Conservation (phyloP, 1,140 invertebrate genomes). For the Lanistes nyassanus region DNA sequence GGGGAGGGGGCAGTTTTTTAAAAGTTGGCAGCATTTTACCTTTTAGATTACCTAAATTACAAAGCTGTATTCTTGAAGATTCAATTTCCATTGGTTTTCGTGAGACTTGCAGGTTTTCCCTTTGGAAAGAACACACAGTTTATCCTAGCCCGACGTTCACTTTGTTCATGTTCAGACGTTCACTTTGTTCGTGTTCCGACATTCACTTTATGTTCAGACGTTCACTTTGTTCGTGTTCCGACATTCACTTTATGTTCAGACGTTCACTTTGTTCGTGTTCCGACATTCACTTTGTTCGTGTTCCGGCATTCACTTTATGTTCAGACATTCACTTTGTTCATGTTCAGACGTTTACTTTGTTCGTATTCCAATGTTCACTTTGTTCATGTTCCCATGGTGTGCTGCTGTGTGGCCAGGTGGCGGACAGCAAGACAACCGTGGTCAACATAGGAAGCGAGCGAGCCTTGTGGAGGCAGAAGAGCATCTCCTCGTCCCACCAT, state of each 20-base stretch:
- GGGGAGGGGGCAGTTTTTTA: no score
- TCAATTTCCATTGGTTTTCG: no score
- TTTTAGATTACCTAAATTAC: no score
- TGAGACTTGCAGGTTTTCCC: no score
- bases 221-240: background rate
- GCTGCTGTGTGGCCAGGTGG: background rate
- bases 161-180: background rate
- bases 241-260: no score
- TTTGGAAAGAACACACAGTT: no score
- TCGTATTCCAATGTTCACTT: no score
- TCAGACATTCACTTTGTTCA: background rate
- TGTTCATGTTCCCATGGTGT: no score
- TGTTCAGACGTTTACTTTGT: background rate
- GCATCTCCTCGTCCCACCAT: background rate
- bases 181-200: background rate
- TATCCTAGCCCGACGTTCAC: no score
- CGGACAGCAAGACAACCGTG: constrained; percentile 19
- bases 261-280: background rate
- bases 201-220: background rate
- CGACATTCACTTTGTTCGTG: background rate
- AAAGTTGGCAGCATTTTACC: no score
- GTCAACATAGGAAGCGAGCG: constrained; percentile 33
- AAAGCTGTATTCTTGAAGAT: no score
- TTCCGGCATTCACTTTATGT: no score
- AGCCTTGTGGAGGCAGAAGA: constrained; percentile 28